A percentile compares a stretch with the other conserved stretches of the same genome.
Conservation (phyloP, 2,888 invertebrate genomes). For the Harpalus rufipes region DNA sequence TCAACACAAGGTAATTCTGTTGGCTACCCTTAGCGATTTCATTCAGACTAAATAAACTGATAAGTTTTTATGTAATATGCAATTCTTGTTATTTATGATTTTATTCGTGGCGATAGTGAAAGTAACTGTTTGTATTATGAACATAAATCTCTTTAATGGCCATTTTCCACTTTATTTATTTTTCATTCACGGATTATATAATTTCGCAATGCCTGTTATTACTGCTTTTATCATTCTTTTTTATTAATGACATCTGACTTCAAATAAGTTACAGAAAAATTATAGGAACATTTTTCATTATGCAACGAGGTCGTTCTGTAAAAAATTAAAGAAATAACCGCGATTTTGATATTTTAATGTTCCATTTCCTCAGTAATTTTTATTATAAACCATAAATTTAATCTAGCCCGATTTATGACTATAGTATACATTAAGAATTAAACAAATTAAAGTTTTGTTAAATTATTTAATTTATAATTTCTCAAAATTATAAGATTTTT, state of each 20-base stretch:
- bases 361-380: neutral
- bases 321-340: neutral
- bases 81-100: slow-evolving; percentile 47
- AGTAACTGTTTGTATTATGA: slow-evolving; percentile 49
- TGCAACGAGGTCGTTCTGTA: neutral
- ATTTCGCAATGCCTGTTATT: slow-evolving; percentile 44
- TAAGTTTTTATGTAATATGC: slow-evolving; percentile 59
- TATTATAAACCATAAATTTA: neutral
- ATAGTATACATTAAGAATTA: too few relatives aligned
- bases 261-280: slow-evolving; percentile 20
- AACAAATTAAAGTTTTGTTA: too few relatives aligned
- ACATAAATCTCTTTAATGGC: slow-evolving; percentile 57
- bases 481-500: too few relatives aligned
- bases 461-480: too few relatives aligned
- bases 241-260: slow-evolving; percentile 28
- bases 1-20: slow-evolving; percentile 4
- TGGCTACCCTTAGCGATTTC: slow-evolving; percentile 21
- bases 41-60: slow-evolving; percentile 46
- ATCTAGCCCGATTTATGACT: too few relatives aligned
- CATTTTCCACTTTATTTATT: slow-evolving; percentile 54
- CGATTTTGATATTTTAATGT: neutral
- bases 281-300: slow-evolving; percentile 16
- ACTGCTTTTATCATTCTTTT: slow-evolving; percentile 46
- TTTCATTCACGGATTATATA: slow-evolving; percentile 50
- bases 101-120: slow-evolving; percentile 48